These are phyloP conservation scores for Lophius americanus DNA, from an alignment of 2,797 vertebrate species.

Conservation along the genomic window DNA sequence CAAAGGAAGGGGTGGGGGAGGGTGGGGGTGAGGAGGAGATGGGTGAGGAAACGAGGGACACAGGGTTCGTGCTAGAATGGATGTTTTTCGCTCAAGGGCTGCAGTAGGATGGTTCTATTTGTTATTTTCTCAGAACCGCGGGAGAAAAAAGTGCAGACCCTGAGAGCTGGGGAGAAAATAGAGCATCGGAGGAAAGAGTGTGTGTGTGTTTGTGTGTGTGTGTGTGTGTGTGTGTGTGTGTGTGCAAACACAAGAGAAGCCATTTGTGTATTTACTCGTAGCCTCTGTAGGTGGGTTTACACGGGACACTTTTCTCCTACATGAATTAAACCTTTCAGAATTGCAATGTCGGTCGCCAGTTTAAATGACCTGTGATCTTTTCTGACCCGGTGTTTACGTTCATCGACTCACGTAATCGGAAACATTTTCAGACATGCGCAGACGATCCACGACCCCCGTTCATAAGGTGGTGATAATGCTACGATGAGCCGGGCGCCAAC, in stretches of 20 bases:
- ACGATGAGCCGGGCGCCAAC: no score
- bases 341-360: no score
- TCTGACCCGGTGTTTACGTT: no score
- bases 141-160: slow-evolving; percentile 40
- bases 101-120: slow-evolving; percentile 53
- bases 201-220: slow-evolving; percentile 6
- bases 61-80: slow-evolving; percentile 69
- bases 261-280: slow-evolving; percentile 4
- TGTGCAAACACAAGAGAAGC: neutral
- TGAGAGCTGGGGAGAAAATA: slow-evolving; percentile 41
- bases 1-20: slow-evolving; percentile 37
- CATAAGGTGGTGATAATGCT: no score
- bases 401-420: no score
- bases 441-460: no score
- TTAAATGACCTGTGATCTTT: no score
- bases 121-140: slow-evolving; percentile 51
- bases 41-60: slow-evolving; percentile 50
- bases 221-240: slow-evolving; percentile 10
- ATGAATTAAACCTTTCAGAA: no score
- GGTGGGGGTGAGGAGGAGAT: slow-evolving; percentile 21
- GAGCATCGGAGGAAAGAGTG: neutral
- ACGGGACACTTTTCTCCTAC: no score
- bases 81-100: slow-evolving; percentile 54
- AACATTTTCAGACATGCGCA: no score
- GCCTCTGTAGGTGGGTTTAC: no score